Conservation (phyloP, 2,888 invertebrate genomes). For the Melinaea marsaeus region DNA sequence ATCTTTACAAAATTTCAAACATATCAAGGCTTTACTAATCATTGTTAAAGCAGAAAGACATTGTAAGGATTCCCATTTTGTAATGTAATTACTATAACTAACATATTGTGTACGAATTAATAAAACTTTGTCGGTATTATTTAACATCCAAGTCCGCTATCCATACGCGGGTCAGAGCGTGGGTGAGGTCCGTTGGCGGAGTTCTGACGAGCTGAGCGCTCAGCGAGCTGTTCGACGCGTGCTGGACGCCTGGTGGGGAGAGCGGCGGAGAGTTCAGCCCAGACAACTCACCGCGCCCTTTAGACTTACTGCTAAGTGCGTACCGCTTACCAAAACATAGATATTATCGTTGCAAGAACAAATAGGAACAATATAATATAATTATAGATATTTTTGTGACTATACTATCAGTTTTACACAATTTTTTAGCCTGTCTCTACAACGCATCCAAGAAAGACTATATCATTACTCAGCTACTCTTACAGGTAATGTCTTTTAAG, state of each 20-base stretch:
- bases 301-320: slow-evolving; percentile 37
- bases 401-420: no score
- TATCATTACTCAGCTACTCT: no score
- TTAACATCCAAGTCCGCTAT: slow-evolving; percentile 50
- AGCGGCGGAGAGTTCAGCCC: slow-evolving; percentile 51
- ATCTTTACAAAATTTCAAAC: no score
- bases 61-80: no score
- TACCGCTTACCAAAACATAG: not conserved
- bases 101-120: not conserved
- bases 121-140: not conserved
- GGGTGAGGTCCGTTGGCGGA: slow-evolving; percentile 64
- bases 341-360: not conserved
- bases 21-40: no score
- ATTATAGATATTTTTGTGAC: no score
- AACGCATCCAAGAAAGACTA: no score
- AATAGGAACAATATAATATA: not conserved
- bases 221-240: slow-evolving; percentile 55
- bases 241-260: slow-evolving; percentile 72
- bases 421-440: no score
- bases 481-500: no score
- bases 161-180: slow-evolving; percentile 70
- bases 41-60: no score
- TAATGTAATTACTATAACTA: no score
- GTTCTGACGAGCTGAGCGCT: slow-evolving; percentile 45
- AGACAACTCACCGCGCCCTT: slow-evolving; percentile 56